A percentile compares a stretch with the other conserved stretches of the same genome.
Evolutionary conservation across 2,888 invertebrate genomes (phyloP).

Genomic region (Dasypolia templi): DNA sequence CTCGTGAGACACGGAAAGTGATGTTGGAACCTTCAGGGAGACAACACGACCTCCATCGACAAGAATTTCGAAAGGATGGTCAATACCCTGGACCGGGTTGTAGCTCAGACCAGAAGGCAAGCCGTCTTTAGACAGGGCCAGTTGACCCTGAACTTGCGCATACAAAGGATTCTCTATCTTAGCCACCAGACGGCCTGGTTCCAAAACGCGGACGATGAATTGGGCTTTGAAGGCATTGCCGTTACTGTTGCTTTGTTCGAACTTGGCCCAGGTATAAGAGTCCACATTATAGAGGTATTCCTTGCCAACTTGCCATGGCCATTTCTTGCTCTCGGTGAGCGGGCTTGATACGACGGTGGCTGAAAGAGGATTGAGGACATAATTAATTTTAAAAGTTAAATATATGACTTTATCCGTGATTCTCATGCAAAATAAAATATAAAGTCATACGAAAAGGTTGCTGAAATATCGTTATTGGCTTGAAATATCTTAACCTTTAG

Average conservation of each 20-base stretch:
- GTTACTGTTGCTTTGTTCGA: conserved; percentile 87
- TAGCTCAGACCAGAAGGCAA: conserved; percentile 85
- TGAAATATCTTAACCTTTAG: background rate
- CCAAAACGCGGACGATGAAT: conserved; percentile 88
- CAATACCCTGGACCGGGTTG: conserved; percentile 87
- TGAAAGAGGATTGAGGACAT: conserved; percentile 56
- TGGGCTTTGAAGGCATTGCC: conserved; percentile 88
- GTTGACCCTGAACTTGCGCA: conserved; percentile 87
- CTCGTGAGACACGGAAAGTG: conserved; percentile 91
- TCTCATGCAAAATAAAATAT: background rate
- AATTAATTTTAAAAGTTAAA: too few species aligned
- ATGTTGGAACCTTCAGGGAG: conserved; percentile 89
- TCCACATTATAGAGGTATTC: conserved; percentile 91
- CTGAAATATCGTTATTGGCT: background rate
- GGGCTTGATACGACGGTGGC: conserved; percentile 79
- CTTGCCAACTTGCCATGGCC: conserved; percentile 90
- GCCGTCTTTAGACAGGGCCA: conserved; percentile 79
- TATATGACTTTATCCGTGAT: background rate
- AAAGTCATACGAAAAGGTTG: background rate
- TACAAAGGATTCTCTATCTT: conserved; percentile 88
- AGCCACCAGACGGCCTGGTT: conserved; percentile 86
- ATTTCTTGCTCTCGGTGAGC: conserved; percentile 63
- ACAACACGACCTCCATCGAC: conserved; percentile 91
- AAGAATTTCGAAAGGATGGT: conserved; percentile 91
- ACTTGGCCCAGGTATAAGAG: conserved; percentile 90